Base-by-base conservation (phyloP, 2,113 vertebrate genomes). In the Apistogramma diplotaenia region DNA sequence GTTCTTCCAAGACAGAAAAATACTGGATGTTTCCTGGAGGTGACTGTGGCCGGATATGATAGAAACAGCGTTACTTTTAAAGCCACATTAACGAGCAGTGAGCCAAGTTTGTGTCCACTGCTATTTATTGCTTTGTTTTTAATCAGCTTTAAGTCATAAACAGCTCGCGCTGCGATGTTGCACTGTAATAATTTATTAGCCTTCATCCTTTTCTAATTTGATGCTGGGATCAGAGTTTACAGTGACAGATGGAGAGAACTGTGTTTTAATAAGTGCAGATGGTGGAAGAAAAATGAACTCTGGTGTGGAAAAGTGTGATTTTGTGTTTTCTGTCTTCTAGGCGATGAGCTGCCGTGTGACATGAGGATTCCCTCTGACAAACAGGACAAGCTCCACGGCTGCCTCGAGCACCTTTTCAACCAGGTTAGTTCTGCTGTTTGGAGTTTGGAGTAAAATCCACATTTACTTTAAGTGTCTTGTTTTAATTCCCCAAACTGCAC, bases 351-450 rank as follows among this genome's bases (percentile, higher is more conserved):
- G 87, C 98, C 98, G 1, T 99, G 92, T 91, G 98, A 99, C 89
- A 99, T 99, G 97, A 96, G 98, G 87, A 99, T 99, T 85, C 93
- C 98, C 4, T 96, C 95, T 1, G 98, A 99, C 91, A 99, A 99
- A 73, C 98, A 99, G 92, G 98, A 99, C 93, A 99, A 99, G 86
- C 95, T 99, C 6, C 98, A 99, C 0, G 98, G 98, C 79, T 99
- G 98, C 87, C 96, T 99, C 40, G 98, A 99, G 77, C 98, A 99
- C 80, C 98, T 99, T 78, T 99, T 99, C 87, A 99, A 99, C 91
- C 98, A 99, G 96, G 98, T 99, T 21, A 49, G 81, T 62, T 70
- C 7, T 1, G 3, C 25, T 1, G 1, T 55, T 82, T 35, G 33
- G n/a, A 56, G 18, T 49, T 76, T 3, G 5, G 9, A 57, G 1